Conservation (phyloP, 1,140 invertebrate species). For the Nephila pilipes region DNA sequence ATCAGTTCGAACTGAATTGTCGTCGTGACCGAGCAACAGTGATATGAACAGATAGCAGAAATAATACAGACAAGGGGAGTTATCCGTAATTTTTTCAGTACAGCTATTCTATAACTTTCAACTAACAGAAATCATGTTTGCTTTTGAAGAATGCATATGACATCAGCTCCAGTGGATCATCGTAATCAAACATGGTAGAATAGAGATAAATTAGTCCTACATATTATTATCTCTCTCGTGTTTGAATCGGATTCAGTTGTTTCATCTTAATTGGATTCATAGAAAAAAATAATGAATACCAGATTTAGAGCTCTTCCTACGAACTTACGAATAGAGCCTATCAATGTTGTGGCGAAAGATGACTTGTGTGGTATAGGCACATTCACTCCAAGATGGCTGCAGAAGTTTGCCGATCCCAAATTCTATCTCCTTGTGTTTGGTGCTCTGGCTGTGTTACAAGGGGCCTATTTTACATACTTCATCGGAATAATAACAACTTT, state of each 20-base stretch:
- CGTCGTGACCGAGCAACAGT: neutral
- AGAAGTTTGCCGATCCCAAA: constrained; percentile 88
- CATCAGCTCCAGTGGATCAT: neutral
- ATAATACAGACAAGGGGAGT: neutral
- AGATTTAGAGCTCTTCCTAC: constrained; percentile 22
- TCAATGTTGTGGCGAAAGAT: neutral
- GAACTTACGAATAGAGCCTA: neutral
- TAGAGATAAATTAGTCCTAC: neutral
- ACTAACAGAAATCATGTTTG: neutral
- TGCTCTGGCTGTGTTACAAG: constrained; percentile 87
- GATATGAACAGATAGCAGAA: neutral
- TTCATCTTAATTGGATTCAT: neutral
- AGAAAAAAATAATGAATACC: constrained; percentile 35
- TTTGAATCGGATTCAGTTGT: neutral
- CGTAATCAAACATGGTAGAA: neutral
- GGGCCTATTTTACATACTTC: constrained; percentile 89
- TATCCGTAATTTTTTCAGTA: neutral
- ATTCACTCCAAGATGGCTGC: constrained; percentile 85
- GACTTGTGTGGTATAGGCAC: constrained; percentile 84
- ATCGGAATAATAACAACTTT: constrained; percentile 90
- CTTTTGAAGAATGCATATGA: neutral
- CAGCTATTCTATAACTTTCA: neutral
- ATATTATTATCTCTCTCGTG: no score
- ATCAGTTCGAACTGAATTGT: neutral
- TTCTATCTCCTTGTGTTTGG: constrained; percentile 88